Evolutionary conservation across 2,797 vertebrate species (phyloP), one percentile per base, ranked within the genome.

Genomic region (Poliocrania exsul): DNA sequence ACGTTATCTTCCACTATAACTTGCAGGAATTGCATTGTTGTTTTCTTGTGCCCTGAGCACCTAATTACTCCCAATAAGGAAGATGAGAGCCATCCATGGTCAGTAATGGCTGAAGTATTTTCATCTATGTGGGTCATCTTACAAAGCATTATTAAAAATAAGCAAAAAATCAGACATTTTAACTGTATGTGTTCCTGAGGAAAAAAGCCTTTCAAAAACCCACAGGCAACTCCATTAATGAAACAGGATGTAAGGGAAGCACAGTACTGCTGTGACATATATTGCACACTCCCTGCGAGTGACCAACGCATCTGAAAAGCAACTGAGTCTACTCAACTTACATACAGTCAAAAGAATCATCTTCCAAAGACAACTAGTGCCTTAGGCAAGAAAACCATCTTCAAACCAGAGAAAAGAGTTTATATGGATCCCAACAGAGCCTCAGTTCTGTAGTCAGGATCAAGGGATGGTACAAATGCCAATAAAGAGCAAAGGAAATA

Each of bases 1-100:
- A 86, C 16, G 19, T 92, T 57, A 78, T 80, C 16, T 82, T 90
- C 40, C 71, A 26, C 49, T 67, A 64, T 67, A 87, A 90, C 85
- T 17, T 85, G 60, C 37, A 80, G 64, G 49, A 93, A 88, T 29
- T 88, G 6, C 37, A 24, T 14, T 4, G 15, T 15, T 42, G 18
- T 80, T 82, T 90, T 80, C 67, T 81, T 64, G 21, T 80, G 24
- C 42, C 42, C n/a, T 51, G 24, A 80, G 64, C 18, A 71, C 37
- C 29, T 83, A 73, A 87, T 74, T 44, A 83, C 2, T 82, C 17
- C 11, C 29, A 57, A 31, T 16, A 20, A 70, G 18, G n/a, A 85
- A 66, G 40, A 61, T 53, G 51, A 72, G 49, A 93, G 33, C 9
- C 26, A 61, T 29, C 51, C 33, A 3, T 9, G 33, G 29, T 82